phyloP scores from a whole-genome alignment of 2,797 vertebrate species.

The Anguilla marmorata region DNA sequence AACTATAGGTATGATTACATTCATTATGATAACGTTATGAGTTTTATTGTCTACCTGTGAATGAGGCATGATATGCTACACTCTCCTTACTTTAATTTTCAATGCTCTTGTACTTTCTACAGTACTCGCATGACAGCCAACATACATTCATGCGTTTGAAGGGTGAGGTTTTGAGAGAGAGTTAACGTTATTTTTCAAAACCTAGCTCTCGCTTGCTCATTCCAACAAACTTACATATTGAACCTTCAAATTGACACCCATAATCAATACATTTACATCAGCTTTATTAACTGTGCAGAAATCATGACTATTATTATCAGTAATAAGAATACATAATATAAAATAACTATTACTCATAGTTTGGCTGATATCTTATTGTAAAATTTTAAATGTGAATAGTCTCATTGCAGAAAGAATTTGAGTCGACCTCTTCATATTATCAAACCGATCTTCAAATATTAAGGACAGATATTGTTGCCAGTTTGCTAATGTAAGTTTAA shows the following conservation, averaged over 20 bases:
- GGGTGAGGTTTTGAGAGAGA: too few species aligned
- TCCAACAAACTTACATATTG: too few species aligned
- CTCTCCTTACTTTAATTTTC: too few species aligned
- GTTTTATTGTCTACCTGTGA: too few species aligned
- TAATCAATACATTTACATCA: background rate
- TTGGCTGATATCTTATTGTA: background rate
- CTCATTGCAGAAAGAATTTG: background rate
- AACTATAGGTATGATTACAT: too few species aligned
- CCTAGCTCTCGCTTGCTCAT: too few species aligned
- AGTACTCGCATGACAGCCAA: too few species aligned
- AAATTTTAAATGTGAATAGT: background rate
- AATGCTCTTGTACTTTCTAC: too few species aligned
- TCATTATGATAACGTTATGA: too few species aligned
- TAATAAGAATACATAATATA: background rate
- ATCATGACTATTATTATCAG: background rate
- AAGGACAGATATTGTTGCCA: background rate
- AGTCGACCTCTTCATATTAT: background rate
- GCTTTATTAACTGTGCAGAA: background rate
- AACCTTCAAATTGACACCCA: background rate
- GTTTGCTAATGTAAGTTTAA: background rate
- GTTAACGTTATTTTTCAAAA: too few species aligned
- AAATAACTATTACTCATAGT: background rate
- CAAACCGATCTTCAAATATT: background rate
- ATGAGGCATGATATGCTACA: too few species aligned
- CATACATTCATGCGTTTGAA: too few species aligned